Conservation (phyloP, 2,113 vertebrate genomes). For the Mugil cephalus region DNA sequence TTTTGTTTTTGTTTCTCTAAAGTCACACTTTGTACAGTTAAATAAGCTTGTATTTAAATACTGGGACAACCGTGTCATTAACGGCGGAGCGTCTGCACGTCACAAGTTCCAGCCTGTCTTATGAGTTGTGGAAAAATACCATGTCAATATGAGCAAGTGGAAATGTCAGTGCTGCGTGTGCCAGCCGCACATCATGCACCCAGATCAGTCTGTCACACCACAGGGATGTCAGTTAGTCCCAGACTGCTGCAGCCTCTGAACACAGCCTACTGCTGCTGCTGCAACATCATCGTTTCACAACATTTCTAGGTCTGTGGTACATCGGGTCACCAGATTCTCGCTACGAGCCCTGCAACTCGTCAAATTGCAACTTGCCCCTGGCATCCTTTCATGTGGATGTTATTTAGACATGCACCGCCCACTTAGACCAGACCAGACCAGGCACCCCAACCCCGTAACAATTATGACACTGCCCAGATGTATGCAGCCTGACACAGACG, state of each 20-base stretch:
- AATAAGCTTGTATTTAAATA: background rate
- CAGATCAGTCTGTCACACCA: background rate
- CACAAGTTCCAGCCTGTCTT: background rate
- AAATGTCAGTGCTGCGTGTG: background rate
- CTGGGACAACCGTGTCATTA: background rate
- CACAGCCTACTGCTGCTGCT: background rate
- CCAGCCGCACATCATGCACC: background rate
- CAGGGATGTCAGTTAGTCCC: background rate
- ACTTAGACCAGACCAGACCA: no score
- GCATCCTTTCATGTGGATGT: no score
- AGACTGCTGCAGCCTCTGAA: background rate
- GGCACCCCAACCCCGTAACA: no score
- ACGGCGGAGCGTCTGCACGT: background rate
- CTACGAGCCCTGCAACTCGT: no score
- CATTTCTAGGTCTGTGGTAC: no score
- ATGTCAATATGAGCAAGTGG: background rate
- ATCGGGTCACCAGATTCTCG: no score
- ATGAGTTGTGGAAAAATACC: background rate
- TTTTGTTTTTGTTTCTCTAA: no score
- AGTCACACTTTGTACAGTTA: background rate
- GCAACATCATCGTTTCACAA: background rate
- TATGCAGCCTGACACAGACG: no score
- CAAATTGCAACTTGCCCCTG: no score
- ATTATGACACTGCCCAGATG: no score
- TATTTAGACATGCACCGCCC: no score